Evolutionary conservation across 1,140 invertebrate species (phyloP).

Genomic region (Drosophila rufa): DNA sequence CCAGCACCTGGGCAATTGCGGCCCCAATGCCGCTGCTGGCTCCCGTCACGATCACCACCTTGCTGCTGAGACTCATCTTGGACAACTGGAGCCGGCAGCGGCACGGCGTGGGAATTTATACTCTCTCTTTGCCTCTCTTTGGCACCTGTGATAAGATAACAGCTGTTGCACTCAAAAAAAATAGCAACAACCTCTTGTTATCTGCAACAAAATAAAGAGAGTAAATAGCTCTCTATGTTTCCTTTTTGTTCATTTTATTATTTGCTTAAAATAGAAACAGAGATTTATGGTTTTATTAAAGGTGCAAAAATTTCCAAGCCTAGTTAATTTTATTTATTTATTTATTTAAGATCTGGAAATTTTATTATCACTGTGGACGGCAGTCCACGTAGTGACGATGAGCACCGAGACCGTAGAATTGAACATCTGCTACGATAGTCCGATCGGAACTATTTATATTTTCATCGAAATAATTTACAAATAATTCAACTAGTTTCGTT

Average conservation of each 20-base stretch:
- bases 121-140: neutral
- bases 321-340: no score
- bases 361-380: no score
- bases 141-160: constrained; percentile 61
- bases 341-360: neutral
- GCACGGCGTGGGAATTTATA: constrained; percentile 40
- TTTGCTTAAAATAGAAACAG: neutral
- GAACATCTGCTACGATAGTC: no score
- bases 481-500: no score
- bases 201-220: neutral
- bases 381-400: no score
- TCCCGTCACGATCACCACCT: constrained; percentile 91
- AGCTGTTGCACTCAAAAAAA: constrained; percentile 18
- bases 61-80: constrained; percentile 85
- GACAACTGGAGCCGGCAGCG: constrained; percentile 35
- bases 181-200: neutral
- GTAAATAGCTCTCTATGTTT: neutral
- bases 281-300: neutral
- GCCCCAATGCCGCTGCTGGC: constrained; percentile 96
- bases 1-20: constrained; percentile 91
- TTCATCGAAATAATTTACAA: no score
- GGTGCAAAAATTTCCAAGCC: neutral
- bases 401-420: no score
- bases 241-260: neutral
- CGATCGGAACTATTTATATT: no score